Evolutionary conservation across 2,797 vertebrate genomes (phyloP).

Genomic region (Rhynchonycteris naso): DNA sequence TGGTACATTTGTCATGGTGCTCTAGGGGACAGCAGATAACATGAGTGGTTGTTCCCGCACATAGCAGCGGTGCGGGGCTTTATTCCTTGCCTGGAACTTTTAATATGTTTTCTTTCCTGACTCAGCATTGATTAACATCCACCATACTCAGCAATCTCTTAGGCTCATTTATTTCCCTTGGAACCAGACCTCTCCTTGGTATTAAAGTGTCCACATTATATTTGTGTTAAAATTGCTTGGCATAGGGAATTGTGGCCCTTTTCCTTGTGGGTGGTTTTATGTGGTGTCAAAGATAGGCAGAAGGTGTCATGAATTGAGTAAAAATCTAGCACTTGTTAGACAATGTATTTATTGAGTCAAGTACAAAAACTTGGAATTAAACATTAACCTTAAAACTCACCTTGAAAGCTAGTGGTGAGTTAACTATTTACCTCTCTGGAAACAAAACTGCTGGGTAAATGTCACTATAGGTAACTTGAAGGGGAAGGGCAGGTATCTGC

Average conservation of each 20-base stretch:
- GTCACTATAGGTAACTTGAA: not conserved
- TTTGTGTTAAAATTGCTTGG: not conserved
- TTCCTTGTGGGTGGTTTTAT: not conserved
- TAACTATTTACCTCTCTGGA: not conserved
- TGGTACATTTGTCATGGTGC: rapidly evolving
- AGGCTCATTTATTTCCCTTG: not conserved
- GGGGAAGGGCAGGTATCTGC: not conserved
- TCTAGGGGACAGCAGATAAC: not conserved
- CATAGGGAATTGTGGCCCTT: not conserved
- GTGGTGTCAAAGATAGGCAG: not conserved
- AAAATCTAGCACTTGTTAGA: not conserved
- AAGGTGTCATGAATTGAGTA: not conserved
- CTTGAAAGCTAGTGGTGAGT: not conserved
- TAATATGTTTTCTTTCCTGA: not conserved
- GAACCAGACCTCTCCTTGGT: not conserved
- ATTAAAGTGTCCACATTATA: not conserved
- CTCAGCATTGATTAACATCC: not conserved
- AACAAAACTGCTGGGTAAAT: not conserved
- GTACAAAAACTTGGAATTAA: not conserved
- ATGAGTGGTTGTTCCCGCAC: rapidly evolving
- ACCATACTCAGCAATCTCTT: not conserved
- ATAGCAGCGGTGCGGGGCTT: rapidly evolving
- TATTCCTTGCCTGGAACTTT: not conserved
- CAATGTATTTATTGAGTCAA: not conserved
- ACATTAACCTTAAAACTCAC: not conserved